Base-by-base conservation (phyloP, 2,888 invertebrate species). In the Adelognathus sp. region DNA sequence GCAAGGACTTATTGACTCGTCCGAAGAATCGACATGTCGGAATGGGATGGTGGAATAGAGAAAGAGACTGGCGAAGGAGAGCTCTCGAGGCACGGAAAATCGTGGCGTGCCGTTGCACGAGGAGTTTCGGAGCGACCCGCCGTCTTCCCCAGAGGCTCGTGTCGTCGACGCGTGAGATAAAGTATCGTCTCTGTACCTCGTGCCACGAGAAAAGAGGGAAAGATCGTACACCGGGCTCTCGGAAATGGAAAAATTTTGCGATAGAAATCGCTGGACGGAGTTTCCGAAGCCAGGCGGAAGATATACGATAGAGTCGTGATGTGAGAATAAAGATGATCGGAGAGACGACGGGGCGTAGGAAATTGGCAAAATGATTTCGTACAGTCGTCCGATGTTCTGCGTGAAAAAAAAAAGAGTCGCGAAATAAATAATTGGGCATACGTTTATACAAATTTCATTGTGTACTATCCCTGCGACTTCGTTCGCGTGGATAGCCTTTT, bases 1-100 rank as follows among this genome's bases (percentile, higher is more conserved):
- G 69, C 63, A 46, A 41, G 60, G 60, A 72, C 66, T 76, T 76
- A 76, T 76, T 71, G 76, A 76, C 76, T 71, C 33, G 64, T 76
- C 41, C 71, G 60, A 66, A 58, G 71, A 71, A 61, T 72, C 58
- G 66, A 76, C 71, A 33, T 54, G 60, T 14, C 52, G 41, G 33
- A 60, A 41, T 33, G 29, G 41, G 33, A 36, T 36, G 3, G 41
- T n/a, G n/a, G n/a, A n/a, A n/a, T n/a, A 50, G 24, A 27, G 39
- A 14, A n/a, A 16, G 14, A 50, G 27, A 18, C 3, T 9, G 31
- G 31, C 3, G 9, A 9, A 50, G 21, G 18, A 60, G 46, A 36
- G 7, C 29, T 56, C 44, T 16, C 64, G 18, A 54, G 31, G 41
- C 71, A 24, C 52, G 36, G 46, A 52, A 67, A 67, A 54, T 54